Evolutionary conservation across 2,888 invertebrate species (phyloP), one percentile per base, ranked within the genome.

Genomic region (Aromia moschata): DNA sequence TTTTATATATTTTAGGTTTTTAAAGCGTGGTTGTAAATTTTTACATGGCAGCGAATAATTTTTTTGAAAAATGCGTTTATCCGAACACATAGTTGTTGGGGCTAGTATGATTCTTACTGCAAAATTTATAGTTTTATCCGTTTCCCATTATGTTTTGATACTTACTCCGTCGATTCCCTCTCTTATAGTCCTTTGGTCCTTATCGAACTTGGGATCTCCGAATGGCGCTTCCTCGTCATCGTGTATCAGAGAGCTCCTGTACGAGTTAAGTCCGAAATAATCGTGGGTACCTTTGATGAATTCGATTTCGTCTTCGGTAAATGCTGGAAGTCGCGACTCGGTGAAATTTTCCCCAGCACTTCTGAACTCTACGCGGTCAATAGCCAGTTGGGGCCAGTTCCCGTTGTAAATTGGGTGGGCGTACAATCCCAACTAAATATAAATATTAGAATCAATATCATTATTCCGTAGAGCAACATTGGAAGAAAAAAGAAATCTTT

Each of bases 331-430:
- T n/a, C 89, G 84, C 0, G 89, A 88, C 10, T 83, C 79, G 0
- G 79, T 72, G 65, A 83, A 88, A 10, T 71, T 71, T 67, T 74
- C 71, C 11, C 47, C 11, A 43, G 49, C 44, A 60, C 89, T 90
- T 45, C 86, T 82, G 1, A 81, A 79, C 37, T 80, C 83, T n/a
- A 91, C 82, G 5, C 83, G 79, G 20, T 83, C 79, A 47, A 86
- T 85, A 88, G 91, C 88, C 0, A 86, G 71, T 45, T 82, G 77
- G 0, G 91, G 90, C 77, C 89, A 91, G 76, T 89, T 86, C 0
- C 90, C 90, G n/a, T 68, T 33, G 45, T 65, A 0, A 74, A 91
- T 87, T 1, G 91, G 89, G 75, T 90, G 83, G 0, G 63, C 70
- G 36, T 62, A 70, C 67, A 68, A 65, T 31, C 74, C 74, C 40